phyloP scores from a whole-genome alignment of 2,113 vertebrate genomes.

The Phrynosoma platyrhinos region DNA sequence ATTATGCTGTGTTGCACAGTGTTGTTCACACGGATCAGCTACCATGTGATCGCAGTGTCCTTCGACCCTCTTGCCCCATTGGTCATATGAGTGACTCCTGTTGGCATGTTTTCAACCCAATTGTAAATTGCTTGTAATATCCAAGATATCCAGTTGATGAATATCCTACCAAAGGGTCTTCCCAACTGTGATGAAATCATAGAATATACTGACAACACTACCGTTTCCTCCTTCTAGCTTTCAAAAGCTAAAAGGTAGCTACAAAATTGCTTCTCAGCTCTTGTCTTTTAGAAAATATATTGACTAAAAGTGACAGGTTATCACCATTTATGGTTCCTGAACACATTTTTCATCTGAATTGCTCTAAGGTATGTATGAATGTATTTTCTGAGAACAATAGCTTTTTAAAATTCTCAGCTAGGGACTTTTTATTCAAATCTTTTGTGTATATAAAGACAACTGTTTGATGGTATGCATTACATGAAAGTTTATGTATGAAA shows the following conservation, averaged over 20 bases:
- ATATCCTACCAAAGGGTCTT: constrained; percentile 78
- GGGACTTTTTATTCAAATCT: constrained; percentile 9
- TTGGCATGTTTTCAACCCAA: not conserved
- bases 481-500: not conserved
- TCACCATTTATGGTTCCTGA: constrained; percentile 20
- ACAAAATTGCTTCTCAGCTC: constrained; percentile 55
- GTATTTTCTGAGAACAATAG: constrained; percentile 33
- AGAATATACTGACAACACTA: constrained; percentile 77
- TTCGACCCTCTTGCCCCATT: no score
- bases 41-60: no score
- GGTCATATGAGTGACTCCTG: no score
- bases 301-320: constrained; percentile 47
- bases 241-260: constrained; percentile 62
- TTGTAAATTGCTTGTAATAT: constrained; percentile 81
- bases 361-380: constrained; percentile 5
- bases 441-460: not conserved
- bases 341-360: constrained; percentile 12
- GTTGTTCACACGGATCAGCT: no score
- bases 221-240: constrained; percentile 71
- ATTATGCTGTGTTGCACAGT: no score
- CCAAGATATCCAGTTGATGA: constrained; percentile 79
- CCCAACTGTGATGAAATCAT: constrained; percentile 81
- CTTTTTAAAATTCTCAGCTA: constrained; percentile 38
- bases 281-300: constrained; percentile 38
- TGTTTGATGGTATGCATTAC: not conserved